phyloP scores from a whole-genome alignment of 2,888 invertebrate species.

The Heliothis peltigera region DNA sequence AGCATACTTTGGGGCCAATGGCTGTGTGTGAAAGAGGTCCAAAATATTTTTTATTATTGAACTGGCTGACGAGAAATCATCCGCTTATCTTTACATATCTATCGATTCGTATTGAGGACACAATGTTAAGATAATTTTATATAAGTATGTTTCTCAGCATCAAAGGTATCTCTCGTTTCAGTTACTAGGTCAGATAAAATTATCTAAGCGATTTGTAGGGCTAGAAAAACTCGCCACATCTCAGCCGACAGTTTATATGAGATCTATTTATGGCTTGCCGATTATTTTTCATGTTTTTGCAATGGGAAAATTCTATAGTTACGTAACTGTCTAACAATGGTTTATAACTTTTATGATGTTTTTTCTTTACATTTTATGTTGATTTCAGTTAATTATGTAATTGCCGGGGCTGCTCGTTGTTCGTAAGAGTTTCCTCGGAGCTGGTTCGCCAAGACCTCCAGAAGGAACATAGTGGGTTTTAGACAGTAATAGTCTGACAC shows the following conservation, averaged over 20 bases:
- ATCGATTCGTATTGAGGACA: slow-evolving; percentile 27
- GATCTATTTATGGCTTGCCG: slow-evolving; percentile 5
- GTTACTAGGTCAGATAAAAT: slow-evolving; percentile 63
- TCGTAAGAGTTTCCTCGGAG: no score
- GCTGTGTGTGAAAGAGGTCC: no score
- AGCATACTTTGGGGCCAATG: no score
- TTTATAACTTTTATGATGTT: slow-evolving; percentile 14
- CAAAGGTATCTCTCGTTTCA: slow-evolving; percentile 34
- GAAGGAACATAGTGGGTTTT: no score
- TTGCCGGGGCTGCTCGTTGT: no score
- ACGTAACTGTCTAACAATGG: slow-evolving; percentile 14
- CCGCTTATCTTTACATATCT: slow-evolving; percentile 5
- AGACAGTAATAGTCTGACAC: no score
- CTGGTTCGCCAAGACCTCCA: no score
- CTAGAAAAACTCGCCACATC: slow-evolving; percentile 22
- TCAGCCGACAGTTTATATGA: slow-evolving; percentile 5
- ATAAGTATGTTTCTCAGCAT: slow-evolving; percentile 10
- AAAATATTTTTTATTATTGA: slow-evolving; percentile 13
- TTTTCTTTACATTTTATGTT: slow-evolving; percentile 11
- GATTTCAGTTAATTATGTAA: slow-evolving; percentile 8
- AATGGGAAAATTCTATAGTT: slow-evolving; percentile 23
- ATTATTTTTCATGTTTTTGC: slow-evolving; percentile 4
- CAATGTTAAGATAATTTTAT: slow-evolving; percentile 32
- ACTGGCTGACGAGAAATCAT: slow-evolving; percentile 24
- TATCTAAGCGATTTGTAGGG: slow-evolving; percentile 46